Evolutionary conservation across 2,797 vertebrate species (phyloP).

Genomic region (Agapornis canus): DNA sequence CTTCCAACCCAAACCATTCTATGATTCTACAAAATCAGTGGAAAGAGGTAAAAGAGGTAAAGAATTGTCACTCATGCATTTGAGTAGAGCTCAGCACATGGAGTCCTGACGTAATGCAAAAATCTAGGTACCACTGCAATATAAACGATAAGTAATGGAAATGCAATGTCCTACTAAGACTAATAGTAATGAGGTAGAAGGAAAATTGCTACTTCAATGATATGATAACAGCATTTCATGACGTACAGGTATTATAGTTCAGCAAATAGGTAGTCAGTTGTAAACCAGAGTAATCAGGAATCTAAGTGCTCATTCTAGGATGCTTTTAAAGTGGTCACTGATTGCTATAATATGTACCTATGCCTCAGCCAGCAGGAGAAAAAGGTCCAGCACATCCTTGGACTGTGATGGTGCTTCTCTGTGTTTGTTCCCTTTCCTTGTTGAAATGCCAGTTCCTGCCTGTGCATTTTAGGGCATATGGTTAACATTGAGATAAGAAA

Average conservation of each 20-base stretch:
- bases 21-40: background rate
- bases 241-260: background rate
- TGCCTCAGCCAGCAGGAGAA: background rate
- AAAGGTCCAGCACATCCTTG: background rate
- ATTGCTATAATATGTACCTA: background rate
- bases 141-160: background rate
- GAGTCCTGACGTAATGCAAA: background rate
- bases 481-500: background rate
- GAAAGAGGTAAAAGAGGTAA: background rate
- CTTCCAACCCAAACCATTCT: background rate
- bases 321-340: background rate
- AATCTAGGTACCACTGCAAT: background rate
- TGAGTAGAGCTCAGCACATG: background rate
- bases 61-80: background rate
- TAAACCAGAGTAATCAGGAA: background rate
- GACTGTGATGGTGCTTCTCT: background rate
- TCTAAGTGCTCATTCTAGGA: background rate
- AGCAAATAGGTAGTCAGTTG: background rate
- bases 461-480: background rate
- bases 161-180: background rate
- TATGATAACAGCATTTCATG: background rate
- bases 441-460: background rate
- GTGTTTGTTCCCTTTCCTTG: background rate
- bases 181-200: background rate
- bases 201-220: background rate